Conservation (phyloP, 2,888 invertebrate genomes). For the Caenorhabditis doughertyi region DNA sequence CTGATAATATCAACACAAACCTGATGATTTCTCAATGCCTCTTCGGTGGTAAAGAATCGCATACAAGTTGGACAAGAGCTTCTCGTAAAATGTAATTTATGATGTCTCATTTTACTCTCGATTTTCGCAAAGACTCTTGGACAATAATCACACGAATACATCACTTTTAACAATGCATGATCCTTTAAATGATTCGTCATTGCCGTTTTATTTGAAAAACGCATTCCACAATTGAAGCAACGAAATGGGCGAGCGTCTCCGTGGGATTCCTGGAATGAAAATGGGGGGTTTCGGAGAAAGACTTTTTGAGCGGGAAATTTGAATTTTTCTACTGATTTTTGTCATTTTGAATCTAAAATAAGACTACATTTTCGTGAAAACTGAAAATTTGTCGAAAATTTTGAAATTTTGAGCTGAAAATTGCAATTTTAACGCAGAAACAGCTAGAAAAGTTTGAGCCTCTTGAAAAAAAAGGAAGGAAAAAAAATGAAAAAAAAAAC, state of each 20-base stretch:
- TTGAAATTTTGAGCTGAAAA: too few relatives aligned
- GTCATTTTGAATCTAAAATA: too few relatives aligned
- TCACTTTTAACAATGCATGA: slow-evolving; percentile 46
- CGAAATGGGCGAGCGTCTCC: slow-evolving; percentile 56
- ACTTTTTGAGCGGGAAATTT: too few relatives aligned
- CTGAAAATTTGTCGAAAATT: too few relatives aligned
- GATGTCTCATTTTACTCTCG: slow-evolving; percentile 40
- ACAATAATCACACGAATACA: slow-evolving; percentile 53
- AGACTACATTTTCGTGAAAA: too few relatives aligned
- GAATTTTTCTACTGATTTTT: too few relatives aligned
- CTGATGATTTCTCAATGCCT: slow-evolving; percentile 48
- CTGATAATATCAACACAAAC: slow-evolving; percentile 24
- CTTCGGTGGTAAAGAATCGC: slow-evolving; percentile 52
- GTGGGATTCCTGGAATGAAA: slow-evolving; percentile 46
- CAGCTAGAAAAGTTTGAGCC: too few relatives aligned
- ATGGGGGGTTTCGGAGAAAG: too few relatives aligned
- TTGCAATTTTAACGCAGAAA: too few relatives aligned
- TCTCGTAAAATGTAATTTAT: slow-evolving; percentile 45
- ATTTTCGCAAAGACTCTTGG: slow-evolving; percentile 44
- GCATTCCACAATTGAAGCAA: slow-evolving; percentile 65
- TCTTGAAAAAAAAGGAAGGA: too few relatives aligned
- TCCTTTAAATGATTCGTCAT: slow-evolving; percentile 63
- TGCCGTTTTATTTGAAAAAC: slow-evolving; percentile 58
- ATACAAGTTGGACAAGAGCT: slow-evolving; percentile 39
- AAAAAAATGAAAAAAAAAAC: too few relatives aligned